Conservation (phyloP, 2,113 vertebrate genomes). For the Lepus timidus region DNA sequence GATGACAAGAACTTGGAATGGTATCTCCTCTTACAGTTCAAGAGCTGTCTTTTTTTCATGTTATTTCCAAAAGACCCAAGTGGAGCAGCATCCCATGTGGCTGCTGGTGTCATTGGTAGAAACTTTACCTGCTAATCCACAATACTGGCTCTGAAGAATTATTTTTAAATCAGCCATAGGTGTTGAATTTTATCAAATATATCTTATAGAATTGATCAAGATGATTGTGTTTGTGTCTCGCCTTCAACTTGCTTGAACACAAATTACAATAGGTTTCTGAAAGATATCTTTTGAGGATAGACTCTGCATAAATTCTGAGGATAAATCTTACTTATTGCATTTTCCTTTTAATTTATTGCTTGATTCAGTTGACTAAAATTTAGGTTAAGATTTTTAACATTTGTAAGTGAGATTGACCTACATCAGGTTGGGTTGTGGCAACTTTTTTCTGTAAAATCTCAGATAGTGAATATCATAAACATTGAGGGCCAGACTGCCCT, state of each 20-base stretch:
- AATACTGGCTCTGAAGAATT: background rate
- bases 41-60: too few relatives aligned
- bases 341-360: background rate
- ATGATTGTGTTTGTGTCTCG: background rate
- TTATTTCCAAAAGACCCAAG: too few relatives aligned
- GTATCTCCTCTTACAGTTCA: too few relatives aligned
- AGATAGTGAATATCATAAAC: background rate
- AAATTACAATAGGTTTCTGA: background rate
- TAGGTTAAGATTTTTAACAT: background rate
- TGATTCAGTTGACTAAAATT: slow-evolving; percentile 2
- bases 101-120: too few relatives aligned
- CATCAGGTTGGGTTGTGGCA: background rate
- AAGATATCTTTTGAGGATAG: background rate
- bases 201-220: background rate
- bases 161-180: background rate
- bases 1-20: too few relatives aligned
- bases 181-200: background rate
- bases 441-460: background rate
- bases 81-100: too few relatives aligned
- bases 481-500: background rate
- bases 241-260: background rate
- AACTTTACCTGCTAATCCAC: too few relatives aligned
- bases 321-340: background rate
- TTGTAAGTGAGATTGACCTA: background rate
- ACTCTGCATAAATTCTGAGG: background rate